Conservation (phyloP, 2,888 invertebrate genomes). For the Volucella bombylans region DNA sequence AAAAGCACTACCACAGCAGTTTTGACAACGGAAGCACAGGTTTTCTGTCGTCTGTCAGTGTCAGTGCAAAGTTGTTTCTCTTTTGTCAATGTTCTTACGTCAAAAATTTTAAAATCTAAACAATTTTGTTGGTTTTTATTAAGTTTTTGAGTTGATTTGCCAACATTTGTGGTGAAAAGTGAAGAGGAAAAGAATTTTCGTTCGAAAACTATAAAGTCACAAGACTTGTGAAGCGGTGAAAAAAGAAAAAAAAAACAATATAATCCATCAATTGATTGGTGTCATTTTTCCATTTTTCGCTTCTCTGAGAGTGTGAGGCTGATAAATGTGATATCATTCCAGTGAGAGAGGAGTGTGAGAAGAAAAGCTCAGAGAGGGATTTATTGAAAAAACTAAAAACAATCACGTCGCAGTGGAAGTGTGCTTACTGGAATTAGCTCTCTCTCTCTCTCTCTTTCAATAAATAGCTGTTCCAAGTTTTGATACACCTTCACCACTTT, state of each 20-base stretch:
- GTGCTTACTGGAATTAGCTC: constrained; percentile 62
- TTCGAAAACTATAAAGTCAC: constrained; percentile 34
- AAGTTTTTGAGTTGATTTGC: background rate
- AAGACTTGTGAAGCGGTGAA: constrained; percentile 31
- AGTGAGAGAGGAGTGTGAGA: constrained; percentile 25
- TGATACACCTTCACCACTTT: constrained; percentile 1
- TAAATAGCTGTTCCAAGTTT: background rate
- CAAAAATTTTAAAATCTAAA: background rate
- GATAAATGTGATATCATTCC: constrained; percentile 61
- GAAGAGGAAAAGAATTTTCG: background rate
- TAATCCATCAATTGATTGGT: constrained; percentile 38
- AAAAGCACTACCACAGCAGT: constrained; percentile 67
- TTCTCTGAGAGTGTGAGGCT: constrained; percentile 39
- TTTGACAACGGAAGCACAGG: constrained; percentile 65
- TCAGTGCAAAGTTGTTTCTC: constrained; percentile 1
- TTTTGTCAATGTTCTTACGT: constrained; percentile 3
- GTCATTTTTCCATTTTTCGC: background rate
- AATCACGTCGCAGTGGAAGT: constrained; percentile 56
- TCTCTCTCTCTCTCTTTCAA: background rate
- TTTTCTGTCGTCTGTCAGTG: constrained; percentile 30
- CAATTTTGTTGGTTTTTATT: background rate
- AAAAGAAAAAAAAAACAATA: background rate
- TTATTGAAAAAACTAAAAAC: background rate
- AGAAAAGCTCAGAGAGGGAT: constrained; percentile 16
- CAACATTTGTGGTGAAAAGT: constrained; percentile 7